Percentiles rank a stretch among this genome's conserved stretches.
Conservation (phyloP, 2,113 vertebrate species). For the Podilymbus podiceps region DNA sequence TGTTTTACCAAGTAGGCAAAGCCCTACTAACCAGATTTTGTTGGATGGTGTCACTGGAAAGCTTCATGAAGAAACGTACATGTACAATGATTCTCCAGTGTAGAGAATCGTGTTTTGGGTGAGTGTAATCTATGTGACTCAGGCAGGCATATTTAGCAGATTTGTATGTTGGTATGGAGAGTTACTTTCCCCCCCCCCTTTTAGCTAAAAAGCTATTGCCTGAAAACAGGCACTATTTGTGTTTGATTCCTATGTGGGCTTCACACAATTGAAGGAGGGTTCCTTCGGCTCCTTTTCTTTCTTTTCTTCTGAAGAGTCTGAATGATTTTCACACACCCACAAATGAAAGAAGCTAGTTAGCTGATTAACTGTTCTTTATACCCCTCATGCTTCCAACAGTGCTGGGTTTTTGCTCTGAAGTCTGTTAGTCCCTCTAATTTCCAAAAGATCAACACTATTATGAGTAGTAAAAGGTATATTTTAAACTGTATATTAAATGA, state of each 20-base stretch:
- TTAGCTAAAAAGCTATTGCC: not conserved
- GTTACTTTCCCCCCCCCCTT: not conserved
- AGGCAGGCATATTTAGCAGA: not conserved
- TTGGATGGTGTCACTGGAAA: not conserved
- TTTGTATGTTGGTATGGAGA: not conserved
- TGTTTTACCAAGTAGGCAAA: not conserved
- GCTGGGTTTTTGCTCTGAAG: not conserved
- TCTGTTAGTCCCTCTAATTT: not conserved
- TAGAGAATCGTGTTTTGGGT: not conserved
- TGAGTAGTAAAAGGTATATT: not conserved
- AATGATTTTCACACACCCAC: not conserved
- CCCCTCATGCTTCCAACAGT: not conserved
- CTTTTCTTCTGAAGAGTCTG: not conserved
- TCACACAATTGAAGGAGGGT: not conserved
- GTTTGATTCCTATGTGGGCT: not conserved
- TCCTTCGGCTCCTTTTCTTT: not conserved
- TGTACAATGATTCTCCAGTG: not conserved
- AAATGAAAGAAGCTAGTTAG: not conserved
- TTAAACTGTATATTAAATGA: not conserved
- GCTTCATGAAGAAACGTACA: not conserved
- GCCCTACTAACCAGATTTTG: not conserved
- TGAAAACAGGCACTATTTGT: not conserved
- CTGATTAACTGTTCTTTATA: not conserved
- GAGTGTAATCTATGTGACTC: not conserved
- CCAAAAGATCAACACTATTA: not conserved